Base-by-base conservation (phyloP, 2,113 vertebrate species). In the Tachysurus vachellii region DNA sequence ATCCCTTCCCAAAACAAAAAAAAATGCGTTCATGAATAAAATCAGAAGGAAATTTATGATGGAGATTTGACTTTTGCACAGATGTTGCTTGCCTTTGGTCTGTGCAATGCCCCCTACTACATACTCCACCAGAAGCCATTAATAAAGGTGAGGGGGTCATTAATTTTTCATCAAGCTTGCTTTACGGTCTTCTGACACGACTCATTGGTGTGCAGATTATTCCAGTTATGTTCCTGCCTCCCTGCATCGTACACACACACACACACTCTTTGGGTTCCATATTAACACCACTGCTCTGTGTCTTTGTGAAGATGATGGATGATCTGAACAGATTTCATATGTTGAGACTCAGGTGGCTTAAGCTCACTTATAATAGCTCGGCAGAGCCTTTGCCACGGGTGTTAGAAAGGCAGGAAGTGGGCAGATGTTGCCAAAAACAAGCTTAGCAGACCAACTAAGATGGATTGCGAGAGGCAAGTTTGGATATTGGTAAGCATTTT, bases 131-230 rank as follows among this genome's bases (percentile, higher is more conserved):
- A 89, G 88, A 90, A 91, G 91, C 93, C 92, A 91, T 93, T 89
- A 82, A 93, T 93, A 92, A 94, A 87, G 86, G 93, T 93, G 91
- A 90, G 89, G 92, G 90, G 92, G 90, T 93, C 94, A 96, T 96
- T 96, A 96, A 92, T 95, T 94, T 96, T 96, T 96, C 94, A 96
- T 95, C 94, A 95, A 93, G 91, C 91, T 90, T 91, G 91, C 88
- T 90, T 92, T 93, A 95, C 86, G 88, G 13, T 12, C 88, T 93
- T 93, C 92, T 91, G 85, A 91, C 93, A 88, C 92, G 92, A 93
- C 88, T 93, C 92, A 90, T 91, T 95, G 94, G 94, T 94, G 93
- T 95, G 94, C 93, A 93, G 93, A 91, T 94, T 90, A 90, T 92
- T 94, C 91, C 82, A 85, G 86, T 26, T 47, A 66, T 76, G 61